Evolutionary conservation across 2,113 vertebrate genomes (phyloP).

Genomic region (Misgurnus anguillicaudatus): DNA sequence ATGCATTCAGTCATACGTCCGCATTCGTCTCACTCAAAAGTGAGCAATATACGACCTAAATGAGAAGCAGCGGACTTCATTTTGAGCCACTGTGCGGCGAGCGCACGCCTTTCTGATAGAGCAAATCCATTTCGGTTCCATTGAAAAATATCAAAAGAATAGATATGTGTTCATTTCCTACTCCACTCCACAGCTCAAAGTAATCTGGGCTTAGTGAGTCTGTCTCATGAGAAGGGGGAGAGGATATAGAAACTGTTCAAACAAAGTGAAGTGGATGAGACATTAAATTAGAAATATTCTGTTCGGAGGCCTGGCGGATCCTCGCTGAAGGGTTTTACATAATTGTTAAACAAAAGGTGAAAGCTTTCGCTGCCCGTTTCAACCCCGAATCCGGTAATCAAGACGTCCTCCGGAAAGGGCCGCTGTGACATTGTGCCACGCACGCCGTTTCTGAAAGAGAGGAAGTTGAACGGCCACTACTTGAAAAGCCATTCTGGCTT

Average conservation of each 20-base stretch:
- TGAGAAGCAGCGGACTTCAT: constrained; percentile 10
- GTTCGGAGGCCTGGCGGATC: constrained; percentile 26
- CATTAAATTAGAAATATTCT: constrained; percentile 40
- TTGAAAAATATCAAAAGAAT: constrained; percentile 47
- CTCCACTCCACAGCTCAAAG: constrained; percentile 33
- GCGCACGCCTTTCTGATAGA: constrained; percentile 32
- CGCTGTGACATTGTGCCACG: constrained; percentile 17
- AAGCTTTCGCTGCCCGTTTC: constrained; percentile 24
- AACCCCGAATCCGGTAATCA: constrained; percentile 15
- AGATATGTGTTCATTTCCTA: constrained; percentile 45
- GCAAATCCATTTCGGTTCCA: constrained; percentile 35
- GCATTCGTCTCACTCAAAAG: constrained; percentile 3
- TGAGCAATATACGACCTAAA: constrained; percentile 25
- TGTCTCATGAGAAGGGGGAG: not conserved
- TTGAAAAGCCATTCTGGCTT: constrained; percentile 35
- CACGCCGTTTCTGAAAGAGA: not conserved
- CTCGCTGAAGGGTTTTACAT: constrained; percentile 6
- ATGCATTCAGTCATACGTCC: constrained; percentile 20
- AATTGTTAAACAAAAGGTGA: constrained; percentile 39
- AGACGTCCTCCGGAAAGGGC: constrained; percentile 28
- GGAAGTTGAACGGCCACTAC: constrained; percentile 19
- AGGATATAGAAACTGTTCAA: constrained; percentile 20
- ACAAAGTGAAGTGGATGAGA: constrained; percentile 35
- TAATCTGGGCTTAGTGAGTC: constrained; percentile 45
- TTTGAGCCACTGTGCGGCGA: not conserved